phyloP scores from a whole-genome alignment of 1,140 invertebrate genomes.

The Hyphantria cunea region DNA sequence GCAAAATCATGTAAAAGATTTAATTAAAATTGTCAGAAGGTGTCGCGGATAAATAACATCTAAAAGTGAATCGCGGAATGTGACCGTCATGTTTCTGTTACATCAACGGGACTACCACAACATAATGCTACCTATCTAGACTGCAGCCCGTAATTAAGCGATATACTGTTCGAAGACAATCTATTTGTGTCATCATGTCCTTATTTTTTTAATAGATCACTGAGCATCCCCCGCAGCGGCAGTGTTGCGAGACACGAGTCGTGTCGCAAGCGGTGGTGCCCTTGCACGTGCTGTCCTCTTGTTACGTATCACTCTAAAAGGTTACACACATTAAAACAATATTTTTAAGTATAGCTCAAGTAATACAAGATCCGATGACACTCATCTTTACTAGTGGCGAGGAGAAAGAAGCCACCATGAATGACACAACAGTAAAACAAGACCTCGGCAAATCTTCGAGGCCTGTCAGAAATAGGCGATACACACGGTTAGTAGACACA shows the following conservation, averaged over 20 bases:
- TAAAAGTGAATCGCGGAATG: constrained; percentile 71
- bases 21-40: constrained; percentile 13
- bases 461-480: constrained; percentile 82
- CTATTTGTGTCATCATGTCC: constrained; percentile 80
- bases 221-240: constrained; percentile 75
- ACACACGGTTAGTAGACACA: constrained; percentile 77
- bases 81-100: constrained; percentile 81
- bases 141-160: constrained; percentile 51
- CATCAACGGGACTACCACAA: constrained; percentile 67
- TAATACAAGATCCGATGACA: constrained; percentile 55
- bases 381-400: constrained; percentile 59
- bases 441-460: constrained; percentile 72
- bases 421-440: constrained; percentile 50
- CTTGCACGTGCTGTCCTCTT: constrained; percentile 64
- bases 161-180: constrained; percentile 60
- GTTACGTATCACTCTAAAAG: constrained; percentile 25
- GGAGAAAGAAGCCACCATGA: constrained; percentile 57
- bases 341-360: constrained; percentile 22
- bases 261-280: constrained; percentile 62
- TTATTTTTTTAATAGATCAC: constrained; percentile 80
- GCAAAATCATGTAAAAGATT: constrained; percentile 15
- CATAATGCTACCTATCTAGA: constrained; percentile 53
- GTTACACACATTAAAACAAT: constrained; percentile 2
- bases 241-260: constrained; percentile 64
- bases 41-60: constrained; percentile 62